phyloP scores from a whole-genome alignment of 2,797 vertebrate genomes.

The Sus cebifrons region DNA sequence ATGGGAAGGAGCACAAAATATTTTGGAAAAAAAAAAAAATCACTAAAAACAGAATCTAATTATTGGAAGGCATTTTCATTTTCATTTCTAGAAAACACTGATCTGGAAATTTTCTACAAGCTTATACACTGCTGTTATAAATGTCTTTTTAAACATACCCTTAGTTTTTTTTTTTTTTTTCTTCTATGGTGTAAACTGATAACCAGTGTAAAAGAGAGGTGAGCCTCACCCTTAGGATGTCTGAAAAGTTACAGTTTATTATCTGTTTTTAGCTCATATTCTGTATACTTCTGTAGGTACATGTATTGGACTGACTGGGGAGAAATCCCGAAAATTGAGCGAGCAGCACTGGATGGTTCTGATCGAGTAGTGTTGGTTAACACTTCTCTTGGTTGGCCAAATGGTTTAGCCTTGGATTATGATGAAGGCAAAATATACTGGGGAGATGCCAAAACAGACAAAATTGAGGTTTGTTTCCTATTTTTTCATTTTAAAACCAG shows the following conservation, averaged over 20 bases:
- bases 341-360: constrained; percentile 96
- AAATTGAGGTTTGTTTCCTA: constrained; percentile 95
- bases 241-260: constrained; percentile 22
- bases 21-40: background rate
- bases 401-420: constrained; percentile 97
- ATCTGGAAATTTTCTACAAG: constrained; percentile 32
- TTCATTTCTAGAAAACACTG: constrained; percentile 5
- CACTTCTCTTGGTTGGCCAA: constrained; percentile 98
- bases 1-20: constrained; percentile 27
- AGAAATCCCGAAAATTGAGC: constrained; percentile 97
- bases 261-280: constrained; percentile 67
- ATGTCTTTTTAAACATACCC: constrained; percentile 3
- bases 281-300: constrained; percentile 91
- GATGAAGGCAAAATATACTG: constrained; percentile 96
- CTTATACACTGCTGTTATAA: background rate
- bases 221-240: constrained; percentile 31
- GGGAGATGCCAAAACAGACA: constrained; percentile 99
- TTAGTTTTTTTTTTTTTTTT: background rate
- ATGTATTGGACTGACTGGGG: constrained; percentile 99
- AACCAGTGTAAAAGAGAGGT: background rate
- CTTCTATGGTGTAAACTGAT: background rate
- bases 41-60: constrained; percentile 34
- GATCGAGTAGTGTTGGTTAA: constrained; percentile 97
- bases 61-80: constrained; percentile 59
- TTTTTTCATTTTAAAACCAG: constrained; percentile 68